These are phyloP conservation scores for Neodiprion pinetum DNA, from an alignment of 1,140 invertebrate species.

Conservation along the genomic window DNA sequence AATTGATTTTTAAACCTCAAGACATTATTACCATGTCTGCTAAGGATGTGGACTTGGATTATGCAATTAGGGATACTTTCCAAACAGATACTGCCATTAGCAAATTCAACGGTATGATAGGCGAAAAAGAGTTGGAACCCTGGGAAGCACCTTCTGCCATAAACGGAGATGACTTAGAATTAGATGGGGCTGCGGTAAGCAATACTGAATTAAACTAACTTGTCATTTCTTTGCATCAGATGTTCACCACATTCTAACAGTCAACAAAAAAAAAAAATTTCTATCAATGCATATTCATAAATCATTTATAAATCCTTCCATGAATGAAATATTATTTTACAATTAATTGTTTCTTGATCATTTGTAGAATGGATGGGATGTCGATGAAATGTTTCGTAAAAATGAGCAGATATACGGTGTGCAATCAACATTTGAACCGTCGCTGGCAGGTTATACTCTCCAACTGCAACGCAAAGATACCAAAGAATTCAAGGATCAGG, in stretches of 20 bases:
- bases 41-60: conserved; percentile 86
- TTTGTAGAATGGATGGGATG: conserved; percentile 89
- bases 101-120: conserved; percentile 68
- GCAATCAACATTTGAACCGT: conserved; percentile 86
- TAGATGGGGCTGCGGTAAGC: conserved; percentile 68
- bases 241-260: not conserved
- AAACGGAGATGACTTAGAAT: conserved; percentile 70
- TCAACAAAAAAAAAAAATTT: not conserved
- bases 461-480: conserved; percentile 83
- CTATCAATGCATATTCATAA: conserved; percentile 16
- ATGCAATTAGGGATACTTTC: conserved; percentile 84
- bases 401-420: conserved; percentile 92
- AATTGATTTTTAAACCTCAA: conserved; percentile 83
- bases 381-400: conserved; percentile 92
- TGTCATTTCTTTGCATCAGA: conserved; percentile 23
- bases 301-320: not conserved
- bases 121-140: conserved; percentile 86
- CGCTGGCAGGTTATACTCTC: conserved; percentile 86
- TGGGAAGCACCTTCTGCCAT: conserved; percentile 78
- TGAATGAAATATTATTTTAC: conserved; percentile 2
- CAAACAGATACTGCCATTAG: conserved; percentile 84
- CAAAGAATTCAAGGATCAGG: conserved; percentile 78
- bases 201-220: conserved; percentile 11
- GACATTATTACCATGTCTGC: conserved; percentile 83
- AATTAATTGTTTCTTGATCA: conserved; percentile 17